Percentiles rank a stretch among this genome's conserved stretches.
Evolutionary conservation across 2,888 invertebrate genomes (phyloP).

Genomic region (Pachycephus smyrnensis): DNA sequence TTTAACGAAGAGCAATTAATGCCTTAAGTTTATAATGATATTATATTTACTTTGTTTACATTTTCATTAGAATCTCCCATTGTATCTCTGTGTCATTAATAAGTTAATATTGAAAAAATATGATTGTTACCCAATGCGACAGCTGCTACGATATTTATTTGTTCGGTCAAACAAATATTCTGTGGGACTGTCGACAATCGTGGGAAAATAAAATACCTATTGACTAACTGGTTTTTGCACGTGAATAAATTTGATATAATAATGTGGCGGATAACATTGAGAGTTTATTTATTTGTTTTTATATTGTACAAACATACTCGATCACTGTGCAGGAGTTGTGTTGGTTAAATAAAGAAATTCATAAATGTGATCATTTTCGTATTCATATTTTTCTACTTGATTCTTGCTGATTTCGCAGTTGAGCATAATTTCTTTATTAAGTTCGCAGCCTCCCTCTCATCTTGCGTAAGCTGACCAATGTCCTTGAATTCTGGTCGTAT

Average conservation of each 20-base stretch:
- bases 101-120: background rate
- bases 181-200: background rate
- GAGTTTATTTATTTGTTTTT: background rate
- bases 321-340: background rate
- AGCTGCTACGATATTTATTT: background rate
- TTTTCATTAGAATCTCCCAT: no score
- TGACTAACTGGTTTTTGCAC: background rate
- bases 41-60: no score
- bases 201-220: background rate
- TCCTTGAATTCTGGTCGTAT: slow-evolving; percentile 69
- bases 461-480: slow-evolving; percentile 47
- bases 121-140: background rate
- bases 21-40: no score
- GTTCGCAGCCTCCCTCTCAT: slow-evolving; percentile 52
- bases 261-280: background rate
- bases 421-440: slow-evolving; percentile 54
- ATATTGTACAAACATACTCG: background rate
- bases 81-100: background rate
- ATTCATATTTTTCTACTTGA: slow-evolving; percentile 25
- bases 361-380: background rate
- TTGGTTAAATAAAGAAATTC: background rate
- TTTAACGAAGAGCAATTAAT: background rate
- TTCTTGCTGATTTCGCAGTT: slow-evolving; percentile 31
- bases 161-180: background rate
- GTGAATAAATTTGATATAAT: background rate